A percentile compares a stretch with the other conserved stretches of the same genome.
These are phyloP conservation scores for Zoanthus solanderi DNA, from an alignment of 92 coral and sea anemone species.

Conservation along the genomic window DNA sequence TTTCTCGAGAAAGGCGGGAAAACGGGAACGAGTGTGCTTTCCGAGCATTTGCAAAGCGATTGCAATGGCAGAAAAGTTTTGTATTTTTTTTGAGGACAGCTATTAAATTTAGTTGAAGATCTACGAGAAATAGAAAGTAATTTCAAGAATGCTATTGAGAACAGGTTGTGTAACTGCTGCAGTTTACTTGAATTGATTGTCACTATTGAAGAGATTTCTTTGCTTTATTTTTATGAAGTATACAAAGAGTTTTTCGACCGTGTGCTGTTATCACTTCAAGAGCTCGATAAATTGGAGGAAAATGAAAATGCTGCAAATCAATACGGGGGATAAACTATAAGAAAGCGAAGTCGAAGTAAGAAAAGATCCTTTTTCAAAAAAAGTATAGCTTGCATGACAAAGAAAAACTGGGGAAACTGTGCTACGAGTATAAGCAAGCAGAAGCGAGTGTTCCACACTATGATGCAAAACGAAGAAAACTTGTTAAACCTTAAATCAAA, in stretches of 20 bases:
- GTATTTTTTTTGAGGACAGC: constrained; percentile 6
- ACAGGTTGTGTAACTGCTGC: neutral
- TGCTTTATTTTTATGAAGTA: neutral
- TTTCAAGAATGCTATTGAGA: neutral
- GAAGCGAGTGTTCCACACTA: neutral
- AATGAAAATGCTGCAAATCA: neutral
- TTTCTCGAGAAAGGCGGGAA: neutral
- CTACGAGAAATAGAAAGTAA: neutral
- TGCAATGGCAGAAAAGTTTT: neutral
- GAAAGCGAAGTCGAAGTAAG: constrained; percentile 1
- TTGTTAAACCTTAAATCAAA: neutral
- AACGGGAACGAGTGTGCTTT: neutral
- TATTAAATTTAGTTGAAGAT: neutral
- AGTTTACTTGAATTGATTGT: constrained; percentile 5
- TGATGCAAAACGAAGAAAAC: neutral
- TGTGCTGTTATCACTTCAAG: constrained; percentile 1
- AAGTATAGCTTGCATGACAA: neutral
- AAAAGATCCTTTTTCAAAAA: neutral
- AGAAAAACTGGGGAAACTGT: neutral
- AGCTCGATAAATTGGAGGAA: neutral
- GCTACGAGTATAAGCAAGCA: neutral
- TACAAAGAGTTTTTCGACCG: neutral
- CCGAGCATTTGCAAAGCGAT: neutral
- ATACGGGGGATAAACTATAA: neutral
- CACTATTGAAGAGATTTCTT: neutral